phyloP scores from a whole-genome alignment of 2,888 invertebrate species.

The Eulithis testata region DNA sequence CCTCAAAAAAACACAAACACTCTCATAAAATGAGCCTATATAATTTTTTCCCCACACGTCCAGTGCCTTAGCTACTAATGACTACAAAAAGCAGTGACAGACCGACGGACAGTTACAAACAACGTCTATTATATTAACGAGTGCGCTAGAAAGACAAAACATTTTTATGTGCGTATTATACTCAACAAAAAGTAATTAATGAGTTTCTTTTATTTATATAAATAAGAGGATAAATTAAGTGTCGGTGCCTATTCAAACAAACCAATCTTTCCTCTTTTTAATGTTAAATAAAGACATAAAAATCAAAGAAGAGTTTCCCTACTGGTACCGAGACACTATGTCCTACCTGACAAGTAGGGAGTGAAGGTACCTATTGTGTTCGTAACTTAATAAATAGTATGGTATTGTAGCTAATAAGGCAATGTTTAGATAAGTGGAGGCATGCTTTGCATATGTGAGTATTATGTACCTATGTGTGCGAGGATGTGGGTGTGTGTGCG shows the following conservation, averaged over 20 bases:
- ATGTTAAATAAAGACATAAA: no score
- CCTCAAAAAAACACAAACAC: no score
- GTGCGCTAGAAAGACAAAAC: constrained; percentile 25
- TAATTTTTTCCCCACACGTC: constrained; percentile 28
- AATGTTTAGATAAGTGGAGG: constrained; percentile 28
- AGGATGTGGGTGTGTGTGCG: constrained; percentile 4
- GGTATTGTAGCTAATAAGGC: constrained; percentile 35
- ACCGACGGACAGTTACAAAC: constrained; percentile 51
- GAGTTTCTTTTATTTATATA: constrained; percentile 13
- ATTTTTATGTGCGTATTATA: constrained; percentile 25
- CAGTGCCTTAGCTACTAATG: constrained; percentile 46
- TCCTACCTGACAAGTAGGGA: constrained; percentile 30
- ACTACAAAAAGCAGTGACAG: constrained; percentile 54
- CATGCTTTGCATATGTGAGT: constrained; percentile 32
- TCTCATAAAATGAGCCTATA: constrained; percentile 10
- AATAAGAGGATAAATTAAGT: constrained; percentile 12
- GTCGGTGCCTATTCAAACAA: no score
- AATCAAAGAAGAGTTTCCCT: background rate
- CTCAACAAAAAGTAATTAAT: constrained; percentile 27
- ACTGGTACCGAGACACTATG: constrained; percentile 6
- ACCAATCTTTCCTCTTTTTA: no score
- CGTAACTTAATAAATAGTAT: constrained; percentile 38
- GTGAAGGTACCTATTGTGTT: constrained; percentile 30
- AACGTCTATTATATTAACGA: constrained; percentile 46
- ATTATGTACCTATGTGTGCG: background rate